phyloP scores from a whole-genome alignment of 1,140 invertebrate species.

The Cotesia typhae region DNA sequence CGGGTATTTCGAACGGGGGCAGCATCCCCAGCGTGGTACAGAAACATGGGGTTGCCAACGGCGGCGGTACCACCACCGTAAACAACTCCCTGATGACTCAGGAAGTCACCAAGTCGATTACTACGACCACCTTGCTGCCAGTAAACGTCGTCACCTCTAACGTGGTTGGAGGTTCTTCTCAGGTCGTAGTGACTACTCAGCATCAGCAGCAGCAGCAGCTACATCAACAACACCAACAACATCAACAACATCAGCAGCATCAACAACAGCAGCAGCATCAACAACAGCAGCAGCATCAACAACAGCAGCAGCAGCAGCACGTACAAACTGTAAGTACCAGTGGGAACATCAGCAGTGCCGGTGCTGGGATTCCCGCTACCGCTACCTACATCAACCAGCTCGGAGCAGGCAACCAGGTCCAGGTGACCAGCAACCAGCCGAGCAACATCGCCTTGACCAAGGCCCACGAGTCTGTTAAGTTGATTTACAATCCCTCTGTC shows the following conservation, averaged over 20 bases:
- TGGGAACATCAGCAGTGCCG: not conserved
- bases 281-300: conserved; percentile 40
- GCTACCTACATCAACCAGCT: conserved; percentile 56
- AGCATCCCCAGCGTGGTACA: conserved; percentile 64
- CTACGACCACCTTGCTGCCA: conserved; percentile 53
- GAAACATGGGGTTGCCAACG: conserved; percentile 72
- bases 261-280: no score
- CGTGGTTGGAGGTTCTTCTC: conserved; percentile 45
- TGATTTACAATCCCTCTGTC: conserved; percentile 59
- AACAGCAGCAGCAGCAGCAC: conserved; percentile 51
- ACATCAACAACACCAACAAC: no score
- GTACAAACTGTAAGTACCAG: conserved; percentile 34
- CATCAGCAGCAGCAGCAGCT: conserved; percentile 40
- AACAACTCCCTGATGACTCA: conserved; percentile 58
- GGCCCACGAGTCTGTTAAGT: conserved; percentile 60
- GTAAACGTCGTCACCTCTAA: conserved; percentile 59
- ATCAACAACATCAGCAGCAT: no score
- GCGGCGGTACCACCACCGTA: conserved; percentile 59
- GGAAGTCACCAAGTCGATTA: conserved; percentile 59
- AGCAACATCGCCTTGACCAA: conserved; percentile 42
- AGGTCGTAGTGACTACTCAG: conserved; percentile 53
- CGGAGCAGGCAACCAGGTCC: no score
- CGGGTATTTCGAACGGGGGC: conserved; percentile 71
- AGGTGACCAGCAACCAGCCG: conserved; percentile 60
- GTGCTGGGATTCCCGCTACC: conserved; percentile 37